Conservation (phyloP, 2,797 vertebrate species). For the Gambelia wislizenii region DNA sequence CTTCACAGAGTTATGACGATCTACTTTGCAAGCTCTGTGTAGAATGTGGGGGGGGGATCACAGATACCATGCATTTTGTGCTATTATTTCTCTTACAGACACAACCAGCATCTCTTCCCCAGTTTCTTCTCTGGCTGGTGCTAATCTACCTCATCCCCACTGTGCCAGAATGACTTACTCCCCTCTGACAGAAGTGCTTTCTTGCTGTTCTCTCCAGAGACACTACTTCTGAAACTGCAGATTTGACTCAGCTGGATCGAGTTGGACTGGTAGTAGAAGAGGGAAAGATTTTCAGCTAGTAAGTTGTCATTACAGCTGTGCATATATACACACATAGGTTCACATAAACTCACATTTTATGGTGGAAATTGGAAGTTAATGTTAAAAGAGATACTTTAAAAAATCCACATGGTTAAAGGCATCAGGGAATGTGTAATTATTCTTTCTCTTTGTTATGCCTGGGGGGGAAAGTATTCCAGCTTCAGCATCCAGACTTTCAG, state of each 20-base stretch:
- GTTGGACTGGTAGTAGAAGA: not conserved
- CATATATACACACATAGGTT: not conserved
- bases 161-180: slow-evolving; percentile 48
- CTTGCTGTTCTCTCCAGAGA: slow-evolving; percentile 42
- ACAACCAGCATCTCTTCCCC: not conserved
- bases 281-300: slow-evolving; percentile 35
- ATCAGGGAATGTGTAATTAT: not conserved
- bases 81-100: not conserved
- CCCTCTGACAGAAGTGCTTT: slow-evolving; percentile 18
- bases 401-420: not conserved
- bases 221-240: slow-evolving; percentile 48
- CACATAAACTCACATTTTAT: slow-evolving; percentile 9
- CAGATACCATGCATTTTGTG: not conserved
- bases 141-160: slow-evolving; percentile 44
- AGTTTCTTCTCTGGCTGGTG: not conserved
- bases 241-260: slow-evolving; percentile 47
- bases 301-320: slow-evolving; percentile 1
- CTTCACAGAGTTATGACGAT: too few species aligned
- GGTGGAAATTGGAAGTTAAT: not conserved
- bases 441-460: slow-evolving; percentile 53
- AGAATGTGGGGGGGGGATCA: too few species aligned
- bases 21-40: too few species aligned
- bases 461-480: not conserved
- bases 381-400: not conserved
- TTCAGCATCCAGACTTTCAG: not conserved